Percentiles rank a stretch among this genome's conserved stretches.
phyloP scores from a whole-genome alignment of 2,888 invertebrate genomes.

The Tetheella fluctuosa region DNA sequence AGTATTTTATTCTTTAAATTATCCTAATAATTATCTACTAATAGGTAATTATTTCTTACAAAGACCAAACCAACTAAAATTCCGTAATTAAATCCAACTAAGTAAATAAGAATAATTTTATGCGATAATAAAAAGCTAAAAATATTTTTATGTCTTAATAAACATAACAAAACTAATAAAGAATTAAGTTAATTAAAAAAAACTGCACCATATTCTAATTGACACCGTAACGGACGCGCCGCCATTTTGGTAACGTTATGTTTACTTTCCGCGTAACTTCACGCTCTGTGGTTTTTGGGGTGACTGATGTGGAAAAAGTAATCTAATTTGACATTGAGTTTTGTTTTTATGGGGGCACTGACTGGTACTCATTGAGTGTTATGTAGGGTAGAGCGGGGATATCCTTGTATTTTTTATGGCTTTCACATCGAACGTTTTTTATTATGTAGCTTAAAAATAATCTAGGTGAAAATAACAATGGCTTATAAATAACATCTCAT shows the following conservation, averaged over 20 bases:
- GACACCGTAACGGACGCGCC: constrained; percentile 30
- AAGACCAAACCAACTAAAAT: background rate
- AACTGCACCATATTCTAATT: constrained; percentile 16
- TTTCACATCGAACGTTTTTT: background rate
- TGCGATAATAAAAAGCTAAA: constrained; percentile 13
- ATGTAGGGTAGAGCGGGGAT: constrained; percentile 33
- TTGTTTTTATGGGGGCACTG: constrained; percentile 45
- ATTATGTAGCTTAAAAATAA: background rate
- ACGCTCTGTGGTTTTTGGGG: constrained; percentile 56
- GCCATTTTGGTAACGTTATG: constrained; percentile 66
- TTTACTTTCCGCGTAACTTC: constrained; percentile 62
- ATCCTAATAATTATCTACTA: no score
- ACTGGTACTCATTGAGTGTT: constrained; percentile 37
- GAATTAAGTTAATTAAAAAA: constrained; percentile 22
- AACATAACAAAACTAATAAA: constrained; percentile 17
- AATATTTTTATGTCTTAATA: constrained; percentile 11
- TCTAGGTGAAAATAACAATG: background rate
- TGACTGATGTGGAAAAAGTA: constrained; percentile 58
- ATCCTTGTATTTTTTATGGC: background rate
- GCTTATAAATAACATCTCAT: background rate
- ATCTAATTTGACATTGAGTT: constrained; percentile 69
- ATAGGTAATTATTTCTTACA: background rate
- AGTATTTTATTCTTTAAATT: background rate
- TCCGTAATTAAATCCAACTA: background rate
- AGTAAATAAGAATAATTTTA: background rate